phyloP scores from a whole-genome alignment of 2,888 invertebrate species.

The Yponomeuta cagnagella region DNA sequence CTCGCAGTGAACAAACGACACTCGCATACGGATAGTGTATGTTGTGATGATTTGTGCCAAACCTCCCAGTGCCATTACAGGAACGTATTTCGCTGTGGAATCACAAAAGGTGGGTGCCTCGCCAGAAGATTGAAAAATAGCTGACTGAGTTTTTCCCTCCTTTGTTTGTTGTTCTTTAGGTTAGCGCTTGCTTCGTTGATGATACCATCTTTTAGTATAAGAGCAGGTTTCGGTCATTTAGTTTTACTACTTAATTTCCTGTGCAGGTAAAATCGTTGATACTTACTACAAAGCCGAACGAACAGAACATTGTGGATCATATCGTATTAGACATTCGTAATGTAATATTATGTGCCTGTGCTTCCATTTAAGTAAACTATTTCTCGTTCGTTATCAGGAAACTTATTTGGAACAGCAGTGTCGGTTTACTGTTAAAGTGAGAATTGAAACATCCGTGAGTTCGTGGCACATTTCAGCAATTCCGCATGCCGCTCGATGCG shows the following conservation, averaged over 20 bases:
- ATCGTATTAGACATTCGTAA: no score
- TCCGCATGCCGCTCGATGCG: neutral
- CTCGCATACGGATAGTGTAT: conserved; percentile 50
- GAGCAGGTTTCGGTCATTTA: neutral
- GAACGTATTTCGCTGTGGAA: conserved; percentile 41
- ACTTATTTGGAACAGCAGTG: neutral
- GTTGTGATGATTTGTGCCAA: conserved; percentile 71
- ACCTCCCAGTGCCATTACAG: conserved; percentile 56
- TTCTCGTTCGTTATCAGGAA: neutral
- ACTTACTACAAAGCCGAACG: no score
- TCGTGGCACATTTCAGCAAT: neutral
- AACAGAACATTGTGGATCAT: neutral
- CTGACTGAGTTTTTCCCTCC: neutral
- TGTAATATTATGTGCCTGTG: neutral
- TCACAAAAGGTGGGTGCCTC: conserved; percentile 45
- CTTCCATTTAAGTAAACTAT: neutral
- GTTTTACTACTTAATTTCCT: neutral
- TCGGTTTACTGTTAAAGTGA: neutral
- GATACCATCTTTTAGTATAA: neutral
- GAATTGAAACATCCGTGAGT: neutral
- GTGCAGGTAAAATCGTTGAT: neutral
- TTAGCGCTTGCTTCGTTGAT: neutral
- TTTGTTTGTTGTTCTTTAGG: neutral
- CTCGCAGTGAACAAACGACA: conserved; percentile 45
- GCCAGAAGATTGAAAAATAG: neutral